Evolutionary conservation across 2,888 invertebrate species (phyloP).

Genomic region (Heliconius aoede): DNA sequence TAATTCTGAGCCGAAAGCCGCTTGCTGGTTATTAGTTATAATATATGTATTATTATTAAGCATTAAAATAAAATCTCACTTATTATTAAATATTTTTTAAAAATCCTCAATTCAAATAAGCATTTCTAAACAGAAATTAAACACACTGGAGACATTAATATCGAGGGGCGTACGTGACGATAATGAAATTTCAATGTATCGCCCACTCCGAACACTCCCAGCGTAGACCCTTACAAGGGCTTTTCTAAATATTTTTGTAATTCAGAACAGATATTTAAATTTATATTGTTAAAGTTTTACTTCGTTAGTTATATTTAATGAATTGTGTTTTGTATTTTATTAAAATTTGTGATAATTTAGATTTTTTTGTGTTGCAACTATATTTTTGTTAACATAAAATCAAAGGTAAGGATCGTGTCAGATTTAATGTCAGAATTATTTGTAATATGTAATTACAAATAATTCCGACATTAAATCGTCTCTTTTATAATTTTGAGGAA

Average conservation of each 20-base stretch:
- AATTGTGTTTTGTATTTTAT: no score
- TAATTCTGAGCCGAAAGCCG: no score
- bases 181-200: neutral
- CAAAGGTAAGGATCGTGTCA: no score
- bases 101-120: neutral
- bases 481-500: no score
- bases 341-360: no score
- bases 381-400: no score
- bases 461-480: no score
- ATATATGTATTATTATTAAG: no score
- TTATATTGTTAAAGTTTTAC: neutral
- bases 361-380: no score
- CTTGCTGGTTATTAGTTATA: no score
- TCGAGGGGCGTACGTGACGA: neutral
- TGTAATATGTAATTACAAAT: no score
- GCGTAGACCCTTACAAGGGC: neutral
- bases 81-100: neutral
- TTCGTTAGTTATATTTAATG: neutral
- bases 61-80: neutral
- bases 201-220: neutral
- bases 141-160: neutral
- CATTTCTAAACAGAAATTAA: neutral
- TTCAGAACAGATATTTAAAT: neutral
- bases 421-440: no score
- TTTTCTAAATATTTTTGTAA: conserved; percentile 6